Percentiles rank a stretch among this genome's conserved stretches.
These are phyloP conservation scores for Nephrotoma appendiculata DNA, from an alignment of 2,888 invertebrate species.

Conservation along the genomic window DNA sequence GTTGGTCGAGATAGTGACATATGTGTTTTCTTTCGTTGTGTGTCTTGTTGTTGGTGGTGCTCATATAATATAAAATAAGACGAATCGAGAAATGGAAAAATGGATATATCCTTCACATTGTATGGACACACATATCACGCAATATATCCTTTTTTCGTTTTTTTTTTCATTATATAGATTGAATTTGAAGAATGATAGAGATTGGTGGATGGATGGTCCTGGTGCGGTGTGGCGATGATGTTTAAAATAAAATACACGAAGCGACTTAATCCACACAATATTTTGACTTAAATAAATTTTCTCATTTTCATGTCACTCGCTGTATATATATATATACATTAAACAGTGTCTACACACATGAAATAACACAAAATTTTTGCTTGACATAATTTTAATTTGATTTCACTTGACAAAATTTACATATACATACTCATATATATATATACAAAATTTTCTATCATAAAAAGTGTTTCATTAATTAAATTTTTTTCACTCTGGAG, in stretches of 20 bases:
- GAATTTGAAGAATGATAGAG: not conserved
- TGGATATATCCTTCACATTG: not conserved
- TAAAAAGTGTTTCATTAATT: not conserved
- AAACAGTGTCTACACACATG: not conserved
- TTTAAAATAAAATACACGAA: not conserved
- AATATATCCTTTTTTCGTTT: not conserved
- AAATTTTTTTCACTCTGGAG: not conserved
- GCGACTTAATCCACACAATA: not conserved
- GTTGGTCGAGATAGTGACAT: not conserved
- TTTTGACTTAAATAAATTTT: not conserved
- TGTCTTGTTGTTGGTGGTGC: not conserved
- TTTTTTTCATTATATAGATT: not conserved
- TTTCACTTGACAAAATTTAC: not conserved
- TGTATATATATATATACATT: not conserved
- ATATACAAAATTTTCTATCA: not conserved
- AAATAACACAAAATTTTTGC: not conserved
- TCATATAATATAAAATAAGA: not conserved
- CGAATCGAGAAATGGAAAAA: not conserved
- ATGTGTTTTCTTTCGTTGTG: not conserved
- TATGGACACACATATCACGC: not conserved
- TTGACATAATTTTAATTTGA: not conserved
- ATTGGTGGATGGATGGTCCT: not conserved
- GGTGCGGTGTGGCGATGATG: not conserved
- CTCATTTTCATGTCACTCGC: not conserved
- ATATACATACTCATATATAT: not conserved